These are phyloP conservation scores for Catocala nupta DNA, from an alignment of 2,888 invertebrate species.

Conservation along the genomic window DNA sequence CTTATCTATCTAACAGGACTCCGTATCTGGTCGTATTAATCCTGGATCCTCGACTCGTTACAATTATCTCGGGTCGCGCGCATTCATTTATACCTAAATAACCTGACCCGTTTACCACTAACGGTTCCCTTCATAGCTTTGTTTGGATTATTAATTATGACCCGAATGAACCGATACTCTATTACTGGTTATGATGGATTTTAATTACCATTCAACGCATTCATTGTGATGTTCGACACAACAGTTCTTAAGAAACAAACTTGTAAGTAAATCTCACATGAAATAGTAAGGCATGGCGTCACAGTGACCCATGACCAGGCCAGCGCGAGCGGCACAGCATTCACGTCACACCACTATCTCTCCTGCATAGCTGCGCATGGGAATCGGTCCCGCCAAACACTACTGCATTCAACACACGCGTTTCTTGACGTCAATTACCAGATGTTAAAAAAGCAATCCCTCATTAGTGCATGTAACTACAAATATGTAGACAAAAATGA, in stretches of 20 bases:
- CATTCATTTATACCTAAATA: conserved; percentile 71
- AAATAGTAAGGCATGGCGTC: conserved; percentile 46
- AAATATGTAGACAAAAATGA: conserved; percentile 61
- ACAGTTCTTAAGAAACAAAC: background rate
- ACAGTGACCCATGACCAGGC: conserved; percentile 55
- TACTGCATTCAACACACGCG: conserved; percentile 49
- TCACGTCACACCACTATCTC: conserved; percentile 26
- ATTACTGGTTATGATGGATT: conserved; percentile 14
- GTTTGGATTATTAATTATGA: conserved; percentile 53
- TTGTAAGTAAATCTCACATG: conserved; percentile 41
- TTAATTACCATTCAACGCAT: conserved; percentile 20
- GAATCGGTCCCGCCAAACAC: conserved; percentile 40
- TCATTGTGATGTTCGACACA: background rate
- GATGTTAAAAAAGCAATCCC: conserved; percentile 56
- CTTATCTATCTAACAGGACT: conserved; percentile 76
- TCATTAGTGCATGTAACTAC: conserved; percentile 61
- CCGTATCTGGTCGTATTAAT: conserved; percentile 73
- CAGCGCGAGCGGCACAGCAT: conserved; percentile 18
- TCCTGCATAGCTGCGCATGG: conserved; percentile 30
- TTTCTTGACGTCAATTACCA: conserved; percentile 60
- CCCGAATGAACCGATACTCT: conserved; percentile 29
- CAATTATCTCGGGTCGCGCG: conserved; percentile 73
- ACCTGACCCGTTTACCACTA: conserved; percentile 55
- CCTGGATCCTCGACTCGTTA: conserved; percentile 69
- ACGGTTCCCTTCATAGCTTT: conserved; percentile 59